Evolutionary conservation across 2,888 invertebrate genomes (phyloP).

Genomic region (Chymomyza procnemis): DNA sequence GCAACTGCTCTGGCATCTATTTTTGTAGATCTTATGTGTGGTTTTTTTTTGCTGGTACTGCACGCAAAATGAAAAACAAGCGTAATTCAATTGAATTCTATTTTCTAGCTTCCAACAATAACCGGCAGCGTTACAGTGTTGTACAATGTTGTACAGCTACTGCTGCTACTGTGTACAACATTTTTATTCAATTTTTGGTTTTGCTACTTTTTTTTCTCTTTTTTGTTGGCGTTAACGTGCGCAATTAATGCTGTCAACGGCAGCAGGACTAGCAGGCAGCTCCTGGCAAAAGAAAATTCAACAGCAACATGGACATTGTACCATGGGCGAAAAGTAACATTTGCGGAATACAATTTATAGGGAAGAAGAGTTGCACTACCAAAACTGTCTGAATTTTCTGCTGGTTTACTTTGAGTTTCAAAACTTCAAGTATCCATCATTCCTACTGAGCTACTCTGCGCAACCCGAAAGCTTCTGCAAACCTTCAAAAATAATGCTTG

Average conservation of each 20-base stretch:
- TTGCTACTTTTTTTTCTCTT: slow-evolving; percentile 18
- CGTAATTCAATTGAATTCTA: slow-evolving; percentile 3
- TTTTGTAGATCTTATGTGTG: not conserved
- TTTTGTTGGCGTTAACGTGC: slow-evolving; percentile 48
- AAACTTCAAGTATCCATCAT: no score
- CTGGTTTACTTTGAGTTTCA: no score
- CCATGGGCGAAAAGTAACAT: not conserved
- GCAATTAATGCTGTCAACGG: slow-evolving; percentile 67
- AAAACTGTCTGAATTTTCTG: no score
- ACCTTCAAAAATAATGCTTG: no score
- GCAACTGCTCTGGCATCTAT: not conserved
- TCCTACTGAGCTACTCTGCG: no score
- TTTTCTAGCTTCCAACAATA: not conserved
- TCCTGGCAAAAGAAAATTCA: not conserved
- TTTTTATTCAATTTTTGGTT: slow-evolving; percentile 24
- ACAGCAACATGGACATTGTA: not conserved
- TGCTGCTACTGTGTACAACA: not conserved
- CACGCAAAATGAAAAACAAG: not conserved
- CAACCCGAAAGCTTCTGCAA: no score
- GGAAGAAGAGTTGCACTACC: no score
- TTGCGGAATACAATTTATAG: no score
- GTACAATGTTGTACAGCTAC: not conserved
- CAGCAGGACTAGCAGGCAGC: slow-evolving; percentile 12
- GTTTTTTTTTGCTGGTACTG: not conserved
- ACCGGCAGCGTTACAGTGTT: not conserved